phyloP scores from a whole-genome alignment of 2,797 vertebrate genomes.

The Aldrovandia affinis region DNA sequence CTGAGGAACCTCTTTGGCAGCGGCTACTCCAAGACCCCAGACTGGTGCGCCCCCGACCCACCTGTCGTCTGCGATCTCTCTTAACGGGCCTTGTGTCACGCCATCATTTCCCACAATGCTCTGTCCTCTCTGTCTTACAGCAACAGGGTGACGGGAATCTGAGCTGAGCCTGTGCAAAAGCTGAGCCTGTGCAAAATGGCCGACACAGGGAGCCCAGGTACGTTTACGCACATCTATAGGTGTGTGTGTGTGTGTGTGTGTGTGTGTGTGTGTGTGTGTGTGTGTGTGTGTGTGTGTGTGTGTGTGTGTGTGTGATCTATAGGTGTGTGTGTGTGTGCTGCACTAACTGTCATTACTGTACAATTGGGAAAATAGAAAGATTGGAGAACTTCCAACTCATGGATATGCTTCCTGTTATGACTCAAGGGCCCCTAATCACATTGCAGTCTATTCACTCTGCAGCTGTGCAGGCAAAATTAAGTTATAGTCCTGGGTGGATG shows the following conservation, averaged over 20 bases:
- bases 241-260: not conserved
- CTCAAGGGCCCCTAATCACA: not conserved
- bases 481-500: not conserved
- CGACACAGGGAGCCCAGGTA: constrained; percentile 96
- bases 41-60: constrained; percentile 77
- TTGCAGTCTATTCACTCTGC: not conserved
- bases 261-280: not conserved
- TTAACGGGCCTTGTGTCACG: not conserved
- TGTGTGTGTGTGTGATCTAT: not conserved
- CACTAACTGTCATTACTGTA: not conserved
- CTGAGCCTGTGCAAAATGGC: constrained; percentile 97
- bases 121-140: constrained; percentile 66
- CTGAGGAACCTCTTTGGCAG: constrained; percentile 94
- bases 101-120: constrained; percentile 36
- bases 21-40: constrained; percentile 91
- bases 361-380: not conserved
- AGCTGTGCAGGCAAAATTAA: not conserved
- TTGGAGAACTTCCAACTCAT: not conserved
- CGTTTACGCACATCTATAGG: constrained; percentile 44
- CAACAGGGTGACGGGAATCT: constrained; percentile 95
- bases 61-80: constrained; percentile 13
- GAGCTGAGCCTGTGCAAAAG: constrained; percentile 96
- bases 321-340: not conserved
- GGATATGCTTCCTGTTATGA: no score
- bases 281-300: not conserved